Evolutionary conservation across 2,888 invertebrate species (phyloP).

Genomic region (Ganaspis brasiliensis): DNA sequence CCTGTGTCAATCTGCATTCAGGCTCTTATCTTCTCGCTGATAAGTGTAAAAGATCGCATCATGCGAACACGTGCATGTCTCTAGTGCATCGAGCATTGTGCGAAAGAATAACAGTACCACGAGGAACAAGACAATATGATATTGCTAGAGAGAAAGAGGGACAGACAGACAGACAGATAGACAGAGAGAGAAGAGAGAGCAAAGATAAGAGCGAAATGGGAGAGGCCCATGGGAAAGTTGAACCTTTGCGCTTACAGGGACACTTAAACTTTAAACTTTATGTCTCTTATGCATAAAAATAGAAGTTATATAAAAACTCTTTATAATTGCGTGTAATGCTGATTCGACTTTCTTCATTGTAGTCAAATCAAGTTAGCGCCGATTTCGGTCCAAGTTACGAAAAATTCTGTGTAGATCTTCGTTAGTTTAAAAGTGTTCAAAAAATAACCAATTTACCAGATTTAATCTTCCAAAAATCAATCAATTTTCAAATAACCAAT

Average conservation of each 20-base stretch:
- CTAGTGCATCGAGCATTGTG: constrained; percentile 42
- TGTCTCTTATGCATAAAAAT: not conserved
- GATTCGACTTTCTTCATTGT: not conserved
- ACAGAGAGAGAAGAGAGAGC: not conserved
- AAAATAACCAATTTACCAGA: too few species aligned
- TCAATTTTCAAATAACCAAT: too few species aligned
- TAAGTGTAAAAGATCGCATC: constrained; percentile 37
- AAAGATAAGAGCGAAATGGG: constrained; percentile 20
- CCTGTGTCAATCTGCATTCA: constrained; percentile 27
- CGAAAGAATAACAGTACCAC: constrained; percentile 37
- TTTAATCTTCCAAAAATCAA: too few species aligned
- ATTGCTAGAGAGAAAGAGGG: not conserved
- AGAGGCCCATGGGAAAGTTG: constrained; percentile 30
- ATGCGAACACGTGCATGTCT: constrained; percentile 42
- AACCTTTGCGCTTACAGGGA: constrained; percentile 6
- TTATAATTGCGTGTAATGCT: too few species aligned
- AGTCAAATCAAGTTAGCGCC: too few species aligned
- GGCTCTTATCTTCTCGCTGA: constrained; percentile 30
- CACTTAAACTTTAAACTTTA: constrained; percentile 26
- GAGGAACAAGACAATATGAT: constrained; percentile 27
- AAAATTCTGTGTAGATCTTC: too few species aligned
- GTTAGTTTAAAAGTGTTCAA: too few species aligned
- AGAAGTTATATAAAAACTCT: too few species aligned
- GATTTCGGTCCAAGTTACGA: too few species aligned
- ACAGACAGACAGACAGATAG: too few species aligned